A percentile compares a stretch with the other conserved stretches of the same genome.
Conservation (phyloP, 2,888 invertebrate species). For the Arctia plantaginis region DNA sequence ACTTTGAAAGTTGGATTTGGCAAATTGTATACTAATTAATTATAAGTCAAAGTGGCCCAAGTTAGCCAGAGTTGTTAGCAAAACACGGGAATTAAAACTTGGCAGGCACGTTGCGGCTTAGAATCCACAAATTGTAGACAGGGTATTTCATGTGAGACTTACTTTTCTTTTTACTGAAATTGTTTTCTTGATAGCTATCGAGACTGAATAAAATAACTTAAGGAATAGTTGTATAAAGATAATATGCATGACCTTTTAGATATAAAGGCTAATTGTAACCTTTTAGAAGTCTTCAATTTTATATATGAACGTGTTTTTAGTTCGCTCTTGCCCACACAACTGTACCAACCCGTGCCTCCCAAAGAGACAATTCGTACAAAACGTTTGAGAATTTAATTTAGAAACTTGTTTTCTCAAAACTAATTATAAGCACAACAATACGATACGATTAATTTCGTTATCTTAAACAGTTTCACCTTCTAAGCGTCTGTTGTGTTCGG, state of each 20-base stretch:
- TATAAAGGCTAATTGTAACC: neutral
- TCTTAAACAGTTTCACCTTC: slow-evolving; percentile 42
- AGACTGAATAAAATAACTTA: neutral
- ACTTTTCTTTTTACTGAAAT: neutral
- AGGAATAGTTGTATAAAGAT: neutral
- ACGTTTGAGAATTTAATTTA: slow-evolving; percentile 47
- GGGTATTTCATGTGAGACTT: neutral
- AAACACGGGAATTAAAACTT: slow-evolving; percentile 22
- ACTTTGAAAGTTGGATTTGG: slow-evolving; percentile 40
- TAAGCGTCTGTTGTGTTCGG: slow-evolving; percentile 33
- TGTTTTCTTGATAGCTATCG: neutral
- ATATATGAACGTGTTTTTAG: neutral
- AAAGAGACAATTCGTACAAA: slow-evolving; percentile 24
- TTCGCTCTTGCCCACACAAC: neutral
- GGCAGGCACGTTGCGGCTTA: neutral
- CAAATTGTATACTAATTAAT: slow-evolving; percentile 45
- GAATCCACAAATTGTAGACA: neutral
- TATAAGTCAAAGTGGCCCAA: slow-evolving; percentile 34
- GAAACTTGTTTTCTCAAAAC: slow-evolving; percentile 49
- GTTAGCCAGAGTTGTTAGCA: neutral
- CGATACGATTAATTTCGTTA: slow-evolving; percentile 47
- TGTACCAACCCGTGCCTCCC: slow-evolving; percentile 18
- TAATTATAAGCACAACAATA: slow-evolving; percentile 50
- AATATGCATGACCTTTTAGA: neutral
- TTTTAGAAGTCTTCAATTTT: neutral